Evolutionary conservation across 35 echinoderm and acorn worm species (phyloP).

Genomic region (Anneissia japonica): DNA sequence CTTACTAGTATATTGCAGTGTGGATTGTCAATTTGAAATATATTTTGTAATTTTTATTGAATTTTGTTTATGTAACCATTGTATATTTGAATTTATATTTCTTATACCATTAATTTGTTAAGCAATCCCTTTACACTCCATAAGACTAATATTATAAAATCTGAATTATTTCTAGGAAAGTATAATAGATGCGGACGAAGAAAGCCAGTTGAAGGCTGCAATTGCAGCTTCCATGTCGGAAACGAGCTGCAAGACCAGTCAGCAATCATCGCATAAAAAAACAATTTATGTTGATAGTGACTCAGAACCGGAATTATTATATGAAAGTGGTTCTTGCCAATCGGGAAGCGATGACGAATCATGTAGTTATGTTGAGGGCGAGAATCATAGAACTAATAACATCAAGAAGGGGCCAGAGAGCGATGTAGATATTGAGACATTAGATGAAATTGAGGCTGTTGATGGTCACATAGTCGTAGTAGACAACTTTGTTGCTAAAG

Average conservation of each 20-base stretch:
- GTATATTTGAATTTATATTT: too few species aligned
- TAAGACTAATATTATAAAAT: too few species aligned
- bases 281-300: background rate
- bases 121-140: too few species aligned
- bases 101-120: too few species aligned
- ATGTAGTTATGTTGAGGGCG: background rate
- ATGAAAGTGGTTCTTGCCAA: background rate
- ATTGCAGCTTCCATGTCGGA: slow-evolving; percentile 88
- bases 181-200: slow-evolving; percentile 87
- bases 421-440: background rate
- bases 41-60: too few species aligned
- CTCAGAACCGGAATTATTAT: background rate
- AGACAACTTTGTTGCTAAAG: background rate
- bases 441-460: background rate
- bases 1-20: too few species aligned
- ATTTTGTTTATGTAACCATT: too few species aligned
- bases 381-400: background rate
- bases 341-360: background rate
- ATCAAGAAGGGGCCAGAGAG: background rate
- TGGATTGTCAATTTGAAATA: too few species aligned
- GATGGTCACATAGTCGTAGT: too few species aligned
- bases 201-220: slow-evolving; percentile 82
- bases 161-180: slow-evolving; percentile 46
- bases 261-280: slow-evolving; percentile 4
- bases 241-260: slow-evolving; percentile 3